A percentile compares a stretch with the other conserved stretches of the same genome.
Conservation (phyloP, 2,797 vertebrate species). For the Ptychadena robeensis region DNA sequence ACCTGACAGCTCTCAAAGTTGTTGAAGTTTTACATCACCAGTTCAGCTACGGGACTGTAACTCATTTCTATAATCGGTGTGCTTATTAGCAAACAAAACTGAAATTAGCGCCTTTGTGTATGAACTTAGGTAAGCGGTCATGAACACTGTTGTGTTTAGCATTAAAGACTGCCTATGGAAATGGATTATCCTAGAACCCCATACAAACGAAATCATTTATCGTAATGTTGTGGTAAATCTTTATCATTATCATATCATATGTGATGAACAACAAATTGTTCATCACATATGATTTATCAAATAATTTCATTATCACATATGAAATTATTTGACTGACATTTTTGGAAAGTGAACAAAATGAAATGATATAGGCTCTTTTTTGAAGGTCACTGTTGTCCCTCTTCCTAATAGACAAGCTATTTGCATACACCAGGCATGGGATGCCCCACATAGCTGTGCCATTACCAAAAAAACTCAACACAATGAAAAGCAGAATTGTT, state of each 20-base stretch:
- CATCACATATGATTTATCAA: no score
- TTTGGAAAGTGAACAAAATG: background rate
- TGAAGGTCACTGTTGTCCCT: background rate
- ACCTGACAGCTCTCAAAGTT: constrained; percentile 49
- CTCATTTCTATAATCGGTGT: constrained; percentile 7
- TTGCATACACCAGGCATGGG: no score
- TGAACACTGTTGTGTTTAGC: background rate
- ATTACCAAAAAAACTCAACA: background rate
- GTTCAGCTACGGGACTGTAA: constrained; percentile 37
- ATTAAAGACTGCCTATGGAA: background rate
- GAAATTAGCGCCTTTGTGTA: background rate
- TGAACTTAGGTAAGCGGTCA: background rate
- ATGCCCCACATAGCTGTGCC: background rate
- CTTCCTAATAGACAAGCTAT: background rate
- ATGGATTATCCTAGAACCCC: background rate
- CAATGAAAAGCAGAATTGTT: no score
- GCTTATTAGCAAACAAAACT: constrained; percentile 6
- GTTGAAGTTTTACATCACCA: constrained; percentile 49
- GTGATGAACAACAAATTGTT: background rate
- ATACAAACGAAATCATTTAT: background rate
- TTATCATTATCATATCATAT: background rate
- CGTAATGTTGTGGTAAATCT: background rate
- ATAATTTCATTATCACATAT: no score
- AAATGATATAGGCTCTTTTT: background rate
- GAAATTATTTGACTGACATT: no score